Base-by-base conservation (phyloP, 2,113 vertebrate genomes). In the Coturnix japonica region DNA sequence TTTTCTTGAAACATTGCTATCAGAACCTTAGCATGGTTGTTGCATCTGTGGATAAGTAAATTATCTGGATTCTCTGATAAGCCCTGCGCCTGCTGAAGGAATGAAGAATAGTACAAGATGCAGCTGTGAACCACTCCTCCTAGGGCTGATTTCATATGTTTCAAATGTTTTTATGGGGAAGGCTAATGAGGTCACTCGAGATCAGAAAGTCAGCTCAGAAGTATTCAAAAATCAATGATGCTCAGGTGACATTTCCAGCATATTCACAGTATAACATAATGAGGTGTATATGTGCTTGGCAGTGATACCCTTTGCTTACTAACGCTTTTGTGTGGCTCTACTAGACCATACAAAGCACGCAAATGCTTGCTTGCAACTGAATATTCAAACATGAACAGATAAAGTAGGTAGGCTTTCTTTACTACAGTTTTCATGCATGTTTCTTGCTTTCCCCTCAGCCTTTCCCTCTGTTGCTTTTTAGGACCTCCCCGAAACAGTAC, bases 11-110 rank as follows among this genome's bases (percentile, higher is more conserved):
- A 72, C 8, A 33, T 19, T 56, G 4, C 6, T 72, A n/a, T 20
- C 43, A 79, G 39, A 78, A 39, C 19, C 8, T 22, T n/a, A 69
- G 44, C 19, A 56, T 1, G 1, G 6, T 28, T 79, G 5, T 6
- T 1, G 1, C 11, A 65, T 15, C 21, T 57, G 56, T 56, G 39
- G 12, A 59, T 53, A 6, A 81, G 0, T 4, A 66, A 28, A 33
- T 59, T 0, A 2, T 11, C 12, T 39, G 11, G 18, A 49, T 7
- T 46, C 4, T 74, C 7, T 1, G 0, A 9, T 28, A 43, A 75
- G 7, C 18, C 9, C 57, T 2, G 1, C 14, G 8, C 12, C 17
- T 43, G 8, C 7, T 31, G 12, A 37, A 9, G 15, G 21, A 78
- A 65, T 7, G 17, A 76, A 54, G 23, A 39, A 33, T 10, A 37